Percentiles rank a stretch among this genome's conserved stretches.
Evolutionary conservation across 1,140 invertebrate species (phyloP).

Genomic region (Schlechtendalia chinensis): DNA sequence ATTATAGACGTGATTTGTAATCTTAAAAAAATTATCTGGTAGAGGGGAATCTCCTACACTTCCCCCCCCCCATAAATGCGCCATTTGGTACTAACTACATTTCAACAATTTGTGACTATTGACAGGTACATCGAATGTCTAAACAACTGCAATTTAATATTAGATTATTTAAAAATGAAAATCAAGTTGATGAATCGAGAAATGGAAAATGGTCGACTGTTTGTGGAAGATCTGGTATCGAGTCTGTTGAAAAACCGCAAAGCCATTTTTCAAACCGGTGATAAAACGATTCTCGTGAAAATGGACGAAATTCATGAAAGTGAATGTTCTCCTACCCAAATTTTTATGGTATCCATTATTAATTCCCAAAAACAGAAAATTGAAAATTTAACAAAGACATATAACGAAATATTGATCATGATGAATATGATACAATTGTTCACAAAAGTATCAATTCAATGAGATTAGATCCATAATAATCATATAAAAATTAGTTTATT

Average conservation of each 20-base stretch:
- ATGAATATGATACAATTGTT: constrained; percentile 30
- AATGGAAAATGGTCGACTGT: background rate
- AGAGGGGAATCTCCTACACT: no score
- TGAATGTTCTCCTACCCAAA: background rate
- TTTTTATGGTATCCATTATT: constrained; percentile 14
- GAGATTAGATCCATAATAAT: no score
- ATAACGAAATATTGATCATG: constrained; percentile 18
- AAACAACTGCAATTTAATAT: background rate
- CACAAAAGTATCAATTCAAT: background rate
- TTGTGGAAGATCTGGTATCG: background rate
- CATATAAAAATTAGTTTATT: no score
- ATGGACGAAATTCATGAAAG: background rate
- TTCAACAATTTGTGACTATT: background rate
- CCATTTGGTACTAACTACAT: no score
- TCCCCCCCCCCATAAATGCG: no score
- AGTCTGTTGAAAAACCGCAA: background rate
- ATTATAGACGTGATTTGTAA: no score
- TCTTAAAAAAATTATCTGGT: no score
- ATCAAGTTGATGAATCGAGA: constrained; percentile 3
- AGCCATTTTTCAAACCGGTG: background rate
- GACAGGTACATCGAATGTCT: background rate
- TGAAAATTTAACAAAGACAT: background rate
- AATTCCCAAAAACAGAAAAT: constrained; percentile 24
- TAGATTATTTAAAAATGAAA: background rate
- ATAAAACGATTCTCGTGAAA: background rate